Evolutionary conservation across 2,797 vertebrate species (phyloP), one percentile per base, ranked within the genome.

Genomic region (Eulemur albifrons): DNA sequence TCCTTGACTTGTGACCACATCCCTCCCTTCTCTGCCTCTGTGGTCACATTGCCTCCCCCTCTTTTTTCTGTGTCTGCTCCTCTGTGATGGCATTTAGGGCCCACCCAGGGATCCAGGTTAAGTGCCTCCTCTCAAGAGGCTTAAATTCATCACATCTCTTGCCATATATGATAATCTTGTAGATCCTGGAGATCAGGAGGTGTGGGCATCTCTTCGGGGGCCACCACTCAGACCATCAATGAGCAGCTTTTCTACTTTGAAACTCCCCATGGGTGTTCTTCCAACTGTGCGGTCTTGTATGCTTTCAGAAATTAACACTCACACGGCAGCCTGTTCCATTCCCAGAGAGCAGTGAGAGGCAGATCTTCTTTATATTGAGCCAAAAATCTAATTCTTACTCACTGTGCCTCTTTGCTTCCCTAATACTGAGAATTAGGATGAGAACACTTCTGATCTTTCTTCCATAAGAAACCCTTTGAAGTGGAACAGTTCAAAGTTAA

Each of bases 361-460:
- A 45, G 67, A 45, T 30, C 61, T 14, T 86, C 48, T 4, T 75
- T 54, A 14, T 1, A 7, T 32, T 48, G 67, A 82, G 93, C 54
- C 90, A 69, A 45, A 93, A 92, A 48, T 86, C 40, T 54, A 30
- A 75, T 86, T 95, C 87, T 54, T 73, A 38, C 35, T 52, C 50
- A 13, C 35, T 61, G 45, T n/a, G 52, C 59, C 32, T 82, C 9
- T 93, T 88, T 88, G 54, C 52, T 63, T 82, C 61, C 63, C 80
- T 75, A 57, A 75, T 93, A 65, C 38, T 69, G 75, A 73, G 70
- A 40, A 69, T 89, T 83, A 65, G 4, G 30, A 57, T 45, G 75
- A 87, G 63, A 79, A 80, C n/a, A 57, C 27, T 63, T 84, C 91
- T 48, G n/a, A 80, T 75, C 76, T 92, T 90, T 95, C 63, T 75